These are phyloP conservation scores for Acrocephalus kingi DNA, from an alignment of 2,113 vertebrate species.

Conservation along the genomic window DNA sequence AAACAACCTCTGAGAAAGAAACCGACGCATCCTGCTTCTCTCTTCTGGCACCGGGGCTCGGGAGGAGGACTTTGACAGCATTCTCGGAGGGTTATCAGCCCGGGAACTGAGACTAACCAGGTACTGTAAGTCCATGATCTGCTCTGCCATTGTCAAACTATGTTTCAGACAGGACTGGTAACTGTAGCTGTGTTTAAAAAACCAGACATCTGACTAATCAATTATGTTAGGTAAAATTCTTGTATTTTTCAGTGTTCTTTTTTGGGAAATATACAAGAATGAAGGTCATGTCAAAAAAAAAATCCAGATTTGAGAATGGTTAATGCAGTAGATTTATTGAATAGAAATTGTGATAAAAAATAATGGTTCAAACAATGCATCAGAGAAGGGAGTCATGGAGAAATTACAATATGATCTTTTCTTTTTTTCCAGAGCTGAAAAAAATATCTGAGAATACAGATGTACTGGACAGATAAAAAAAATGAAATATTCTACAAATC, in stretches of 20 bases:
- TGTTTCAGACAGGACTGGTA: background rate
- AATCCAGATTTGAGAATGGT: background rate
- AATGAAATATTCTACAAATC: background rate
- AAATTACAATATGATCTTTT: background rate
- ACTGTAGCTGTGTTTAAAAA: conserved; percentile 6
- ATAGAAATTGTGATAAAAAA: conserved; percentile 24
- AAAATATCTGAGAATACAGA: background rate
- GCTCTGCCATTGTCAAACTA: background rate
- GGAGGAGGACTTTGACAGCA: too few species aligned
- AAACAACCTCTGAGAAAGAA: too few species aligned
- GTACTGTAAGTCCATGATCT: background rate
- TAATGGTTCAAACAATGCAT: conserved; percentile 11
- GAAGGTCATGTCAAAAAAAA: background rate
- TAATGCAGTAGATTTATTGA: background rate
- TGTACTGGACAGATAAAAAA: background rate
- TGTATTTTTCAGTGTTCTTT: conserved; percentile 18
- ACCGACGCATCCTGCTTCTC: too few species aligned
- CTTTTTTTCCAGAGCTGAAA: background rate
- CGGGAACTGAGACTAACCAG: background rate
- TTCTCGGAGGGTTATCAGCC: too few species aligned
- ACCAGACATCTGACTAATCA: conserved; percentile 13
- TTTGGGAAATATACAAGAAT: conserved; percentile 8
- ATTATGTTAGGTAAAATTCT: conserved; percentile 29
- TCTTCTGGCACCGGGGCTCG: too few species aligned
- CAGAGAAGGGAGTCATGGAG: background rate